Conservation (phyloP, 2,888 invertebrate genomes). For the Pristionchus entomophagus region DNA sequence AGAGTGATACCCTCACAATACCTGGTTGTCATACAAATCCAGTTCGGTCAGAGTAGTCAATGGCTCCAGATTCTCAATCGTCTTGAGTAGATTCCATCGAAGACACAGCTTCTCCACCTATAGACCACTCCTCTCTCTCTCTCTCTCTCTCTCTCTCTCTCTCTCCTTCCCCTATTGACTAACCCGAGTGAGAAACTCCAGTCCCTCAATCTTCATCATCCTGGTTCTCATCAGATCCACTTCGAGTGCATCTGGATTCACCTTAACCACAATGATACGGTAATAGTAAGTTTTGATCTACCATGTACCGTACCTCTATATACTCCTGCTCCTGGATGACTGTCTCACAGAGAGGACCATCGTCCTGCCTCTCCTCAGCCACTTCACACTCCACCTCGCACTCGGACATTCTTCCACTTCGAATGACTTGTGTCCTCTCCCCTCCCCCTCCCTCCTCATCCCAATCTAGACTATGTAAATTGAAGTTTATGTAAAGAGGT, state of each 20-base stretch:
- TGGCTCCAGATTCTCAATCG: conserved; percentile 90
- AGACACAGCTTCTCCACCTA: conserved; percentile 85
- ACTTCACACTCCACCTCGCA: conserved; percentile 19
- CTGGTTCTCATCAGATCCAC: conserved; percentile 67
- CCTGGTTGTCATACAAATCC: conserved; percentile 97
- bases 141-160: background rate
- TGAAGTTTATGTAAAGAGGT: background rate
- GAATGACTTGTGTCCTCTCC: background rate
- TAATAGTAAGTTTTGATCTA: too few relatives aligned
- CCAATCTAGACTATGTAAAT: background rate
- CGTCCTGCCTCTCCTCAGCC: background rate
- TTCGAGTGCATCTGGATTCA: conserved; percentile 49
- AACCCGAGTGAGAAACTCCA: conserved; percentile 60
- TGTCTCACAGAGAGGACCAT: conserved; percentile 18
- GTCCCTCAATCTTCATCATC: conserved; percentile 63
- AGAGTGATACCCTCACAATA: conserved; percentile 77
- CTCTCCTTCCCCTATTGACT: background rate
- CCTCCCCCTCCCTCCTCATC: background rate
- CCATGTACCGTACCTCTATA: background rate
- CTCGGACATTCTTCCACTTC: conserved; percentile 10
- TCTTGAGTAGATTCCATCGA: conserved; percentile 95
- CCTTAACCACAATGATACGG: too few relatives aligned
- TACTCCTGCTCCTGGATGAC: conserved; percentile 32
- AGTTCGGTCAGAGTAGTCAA: conserved; percentile 85
- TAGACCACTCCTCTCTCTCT: too few relatives aligned